Evolutionary conservation across 2,888 invertebrate species (phyloP), one percentile per base, ranked within the genome.

Genomic region (Patella caerulea): DNA sequence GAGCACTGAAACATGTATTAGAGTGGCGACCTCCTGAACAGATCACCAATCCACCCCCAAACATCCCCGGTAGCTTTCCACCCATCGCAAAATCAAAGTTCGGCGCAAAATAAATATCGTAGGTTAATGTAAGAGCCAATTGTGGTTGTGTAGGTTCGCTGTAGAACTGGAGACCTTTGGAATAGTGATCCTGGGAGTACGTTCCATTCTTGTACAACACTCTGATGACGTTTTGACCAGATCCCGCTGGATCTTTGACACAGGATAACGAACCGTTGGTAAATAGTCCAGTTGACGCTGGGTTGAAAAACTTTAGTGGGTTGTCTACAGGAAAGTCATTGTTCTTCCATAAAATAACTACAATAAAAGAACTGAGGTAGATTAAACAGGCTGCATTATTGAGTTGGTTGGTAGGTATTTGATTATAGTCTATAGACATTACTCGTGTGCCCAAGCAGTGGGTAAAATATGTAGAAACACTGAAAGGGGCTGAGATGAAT

Each of bases 31-130:
- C 85, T 3, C 85, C 84, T 11, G 85, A 86, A 59, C 86, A 86
- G 17, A 78, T 79, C 17, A 79, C 79, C 1, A 71, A 71, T 2
- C 85, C 84, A 17, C 74, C 74, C 29, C 74, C 86, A 55, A 78
- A 86, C 5, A 86, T 72, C 17, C 87, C 87, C 0, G 87, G 86
- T n/a, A 87, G 77, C 70, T 87, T 87, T 3, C 87, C 86, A 1
- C 87, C 74, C 65, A 29, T 74, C 29, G n/a, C 59, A 59, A 74
- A 74, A 59, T 74, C 74, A 34, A 74, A 74, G 29, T 52, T 34
- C 45, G 75, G 74, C 74, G 74, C 45, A 59, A 74, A 74, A 59
- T 80, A 82, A 15, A 84, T 79, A 54, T 83, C 79, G 65, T 80
- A 83, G 56, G 78, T 79, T 14, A 83, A 65, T 3, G 82, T 83